Base-by-base conservation (phyloP, 2,888 invertebrate genomes). In the Meiosimyza decipiens region DNA sequence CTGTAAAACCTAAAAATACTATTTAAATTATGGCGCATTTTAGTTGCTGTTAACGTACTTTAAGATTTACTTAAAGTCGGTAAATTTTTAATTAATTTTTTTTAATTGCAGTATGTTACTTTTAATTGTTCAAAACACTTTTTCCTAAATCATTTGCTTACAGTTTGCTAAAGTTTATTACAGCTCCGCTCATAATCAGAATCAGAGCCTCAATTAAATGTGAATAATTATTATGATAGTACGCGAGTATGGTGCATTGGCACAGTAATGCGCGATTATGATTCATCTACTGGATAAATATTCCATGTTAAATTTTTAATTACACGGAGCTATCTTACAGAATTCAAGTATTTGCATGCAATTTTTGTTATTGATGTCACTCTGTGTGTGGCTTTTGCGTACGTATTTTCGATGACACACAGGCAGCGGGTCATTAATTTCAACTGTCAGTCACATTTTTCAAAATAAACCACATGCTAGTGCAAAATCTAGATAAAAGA, bases 151-250 rank as follows among this genome's bases (percentile, higher is more conserved):
- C 9, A 40, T 40, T 55, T 54, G 18, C 7, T 67, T 57, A 12
- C 40, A 33, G 54, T 47, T 67, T 66, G 28, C 55, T 55, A 16
- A 6, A 5, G 49, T 60, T 59, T 11, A 15, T 11, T 52, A 18
- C 40, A 7, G 12, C 22, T 22, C 22, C 57, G 16, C 22, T 22
- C 49, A 47, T 47, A 18, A 63, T 54, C 51, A 62, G 62, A 70
- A 70, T 54, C 63, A 71, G 71, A 71, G 51, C 59, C 33, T 65
- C 50, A 63, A 71, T 65, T 71, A 65, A 71, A 71, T 65, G 71
- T 71, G 65, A 71, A 71, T 71, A 71, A 71, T 71, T 60, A 47
- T 54, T 54, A 50, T 40, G 33, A 16, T 15, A 40, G 40, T 40
- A 40, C 40, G 40, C 40, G 6, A 40, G 40, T 40, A 52, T 63